phyloP scores from a whole-genome alignment of 2,797 vertebrate species.

The Sebastiscus albofasciatus region DNA sequence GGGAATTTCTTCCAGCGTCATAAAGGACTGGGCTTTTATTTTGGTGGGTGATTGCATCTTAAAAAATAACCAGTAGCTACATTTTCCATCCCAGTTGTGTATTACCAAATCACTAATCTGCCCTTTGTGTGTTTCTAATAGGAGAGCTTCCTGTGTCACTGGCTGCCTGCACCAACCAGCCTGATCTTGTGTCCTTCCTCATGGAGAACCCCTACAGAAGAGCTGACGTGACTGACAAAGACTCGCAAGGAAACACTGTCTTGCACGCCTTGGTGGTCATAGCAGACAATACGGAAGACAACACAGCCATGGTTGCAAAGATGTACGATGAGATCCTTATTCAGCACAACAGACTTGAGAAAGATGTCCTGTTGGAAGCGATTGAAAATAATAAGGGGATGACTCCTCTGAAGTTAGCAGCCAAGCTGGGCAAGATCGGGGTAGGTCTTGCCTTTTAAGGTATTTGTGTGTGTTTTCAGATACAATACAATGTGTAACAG shows the following conservation, averaged over 20 bases:
- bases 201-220: conserved; percentile 86
- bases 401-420: conserved; percentile 89
- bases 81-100: background rate
- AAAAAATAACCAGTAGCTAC: background rate
- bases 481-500: background rate
- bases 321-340: conserved; percentile 90
- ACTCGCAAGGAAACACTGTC: conserved; percentile 91
- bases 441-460: conserved; percentile 69
- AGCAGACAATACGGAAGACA: conserved; percentile 87
- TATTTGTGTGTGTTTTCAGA: background rate
- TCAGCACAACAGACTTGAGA: conserved; percentile 73
- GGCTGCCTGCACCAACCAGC: conserved; percentile 94
- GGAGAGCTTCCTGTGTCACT: conserved; percentile 93
- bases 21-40: conserved; percentile 90
- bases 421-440: conserved; percentile 89
- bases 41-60: conserved; percentile 80
- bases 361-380: conserved; percentile 82
- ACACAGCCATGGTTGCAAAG: conserved; percentile 88
- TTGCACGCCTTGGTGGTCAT: conserved; percentile 89
- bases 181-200: conserved; percentile 88
- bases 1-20: conserved; percentile 91
- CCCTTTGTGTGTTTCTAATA: conserved; percentile 48
- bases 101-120: background rate
- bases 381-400: conserved; percentile 86
- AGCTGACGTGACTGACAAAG: conserved; percentile 79